Evolutionary conservation across 2,888 invertebrate genomes (phyloP).

Genomic region (Agonopterix arenella): DNA sequence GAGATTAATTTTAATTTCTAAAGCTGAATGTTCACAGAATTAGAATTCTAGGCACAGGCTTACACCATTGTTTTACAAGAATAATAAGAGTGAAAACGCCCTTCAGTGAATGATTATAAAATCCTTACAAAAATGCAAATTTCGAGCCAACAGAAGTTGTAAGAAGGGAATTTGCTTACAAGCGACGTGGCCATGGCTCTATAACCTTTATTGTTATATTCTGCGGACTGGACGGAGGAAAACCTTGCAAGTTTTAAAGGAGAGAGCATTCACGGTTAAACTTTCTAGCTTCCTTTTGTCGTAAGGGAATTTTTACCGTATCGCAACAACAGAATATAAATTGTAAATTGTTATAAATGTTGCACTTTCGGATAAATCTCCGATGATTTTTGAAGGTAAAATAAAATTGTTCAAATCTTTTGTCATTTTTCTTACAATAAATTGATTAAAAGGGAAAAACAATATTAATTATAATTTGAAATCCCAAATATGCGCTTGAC

Average conservation of each 20-base stretch:
- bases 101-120: neutral
- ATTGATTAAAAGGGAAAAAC: no score
- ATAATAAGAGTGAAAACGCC: neutral
- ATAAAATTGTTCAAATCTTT: no score
- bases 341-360: no score
- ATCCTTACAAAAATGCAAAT: constrained; percentile 4
- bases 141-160: neutral
- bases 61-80: no score
- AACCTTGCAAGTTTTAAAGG: neutral
- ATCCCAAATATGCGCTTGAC: no score
- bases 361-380: no score
- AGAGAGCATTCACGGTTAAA: neutral
- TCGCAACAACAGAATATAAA: no score
- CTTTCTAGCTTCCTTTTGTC: neutral
- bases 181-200: constrained; percentile 5
- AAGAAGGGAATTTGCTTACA: constrained; percentile 5
- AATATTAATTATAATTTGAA: no score
- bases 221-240: no score
- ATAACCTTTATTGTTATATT: constrained; percentile 1
- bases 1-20: neutral
- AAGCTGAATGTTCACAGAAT: neutral
- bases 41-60: no score
- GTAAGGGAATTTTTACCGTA: neutral
- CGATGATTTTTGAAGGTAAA: no score
- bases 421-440: no score